phyloP scores from a whole-genome alignment of 2,113 vertebrate genomes.

The Xenotilapia flavipinnis region DNA sequence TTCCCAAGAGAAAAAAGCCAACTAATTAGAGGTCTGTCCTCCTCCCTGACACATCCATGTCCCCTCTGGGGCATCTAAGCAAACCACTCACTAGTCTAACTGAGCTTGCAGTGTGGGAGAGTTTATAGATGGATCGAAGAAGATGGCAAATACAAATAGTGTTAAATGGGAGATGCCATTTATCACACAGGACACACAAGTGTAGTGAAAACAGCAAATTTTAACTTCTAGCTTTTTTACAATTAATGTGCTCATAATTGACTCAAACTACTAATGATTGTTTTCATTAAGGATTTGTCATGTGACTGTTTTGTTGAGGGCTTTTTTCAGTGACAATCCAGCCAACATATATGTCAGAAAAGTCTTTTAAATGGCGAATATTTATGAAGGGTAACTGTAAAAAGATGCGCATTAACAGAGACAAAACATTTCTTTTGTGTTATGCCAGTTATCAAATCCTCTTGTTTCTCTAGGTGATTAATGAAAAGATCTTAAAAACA shows the following conservation, averaged over 20 bases:
- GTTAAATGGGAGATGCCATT: neutral
- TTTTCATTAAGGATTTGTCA: neutral
- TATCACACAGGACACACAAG: neutral
- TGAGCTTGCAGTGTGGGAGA: neutral
- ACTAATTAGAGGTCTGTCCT: constrained; percentile 64
- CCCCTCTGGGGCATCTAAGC: constrained; percentile 18
- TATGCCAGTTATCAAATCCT: neutral
- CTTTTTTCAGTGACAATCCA: neutral
- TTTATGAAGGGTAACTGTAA: neutral
- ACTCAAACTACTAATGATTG: neutral
- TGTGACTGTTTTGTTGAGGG: neutral
- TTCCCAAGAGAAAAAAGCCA: constrained; percentile 47
- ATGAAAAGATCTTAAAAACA: neutral
- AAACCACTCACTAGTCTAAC: neutral
- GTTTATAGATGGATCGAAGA: neutral
- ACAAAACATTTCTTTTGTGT: neutral
- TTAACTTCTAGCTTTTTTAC: neutral
- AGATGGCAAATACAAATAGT: neutral
- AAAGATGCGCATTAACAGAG: neutral
- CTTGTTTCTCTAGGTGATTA: neutral
- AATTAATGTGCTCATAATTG: neutral
- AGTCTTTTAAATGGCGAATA: neutral
- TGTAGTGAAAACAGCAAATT: neutral
- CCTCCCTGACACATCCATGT: constrained; percentile 40
- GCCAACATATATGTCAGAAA: neutral